Percentiles rank a stretch among this genome's conserved stretches.
Evolutionary conservation across 2,888 invertebrate species (phyloP).

Genomic region (Tetragnatha montana): DNA sequence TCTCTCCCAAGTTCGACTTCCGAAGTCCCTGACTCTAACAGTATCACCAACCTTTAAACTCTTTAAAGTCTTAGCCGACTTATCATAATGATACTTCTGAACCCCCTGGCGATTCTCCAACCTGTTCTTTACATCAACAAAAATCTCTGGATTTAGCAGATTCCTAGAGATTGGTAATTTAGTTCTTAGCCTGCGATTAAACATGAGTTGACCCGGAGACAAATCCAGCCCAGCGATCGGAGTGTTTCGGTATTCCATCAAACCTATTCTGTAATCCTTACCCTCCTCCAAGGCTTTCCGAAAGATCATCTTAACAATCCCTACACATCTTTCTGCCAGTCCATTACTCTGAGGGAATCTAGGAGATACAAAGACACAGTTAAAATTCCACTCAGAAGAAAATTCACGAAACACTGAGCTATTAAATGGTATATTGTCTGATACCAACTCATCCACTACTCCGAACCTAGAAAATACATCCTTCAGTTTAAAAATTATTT

Average conservation of each 20-base stretch:
- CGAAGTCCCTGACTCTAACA: conserved; percentile 7
- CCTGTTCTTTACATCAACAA: background rate
- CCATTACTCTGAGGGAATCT: conserved; percentile 21
- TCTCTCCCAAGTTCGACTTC: conserved; percentile 9
- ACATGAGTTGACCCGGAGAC: conserved; percentile 31
- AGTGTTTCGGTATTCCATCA: conserved; percentile 54
- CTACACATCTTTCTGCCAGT: conserved; percentile 37
- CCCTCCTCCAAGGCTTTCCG: conserved; percentile 30
- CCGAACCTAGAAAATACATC: conserved; percentile 23
- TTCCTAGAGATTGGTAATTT: conserved; percentile 1
- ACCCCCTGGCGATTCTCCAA: background rate
- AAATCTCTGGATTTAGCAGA: conserved; percentile 26
- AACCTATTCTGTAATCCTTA: conserved; percentile 7
- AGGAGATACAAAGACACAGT: conserved; percentile 10
- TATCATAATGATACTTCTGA: conserved; percentile 21
- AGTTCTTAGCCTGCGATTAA: conserved; percentile 24
- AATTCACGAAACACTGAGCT: conserved; percentile 14
- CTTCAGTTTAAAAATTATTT: conserved; percentile 31
- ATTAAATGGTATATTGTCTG: conserved; percentile 37
- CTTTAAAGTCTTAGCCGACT: background rate
- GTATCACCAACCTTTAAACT: background rate
- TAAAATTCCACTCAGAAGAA: conserved; percentile 21
- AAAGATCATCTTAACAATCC: conserved; percentile 28
- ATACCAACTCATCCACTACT: background rate
- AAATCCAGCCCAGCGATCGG: conserved; percentile 29